A percentile compares a stretch with the other conserved stretches of the same genome.
phyloP scores from a whole-genome alignment of 2,113 vertebrate species.

The Philantomba maxwellii region DNA sequence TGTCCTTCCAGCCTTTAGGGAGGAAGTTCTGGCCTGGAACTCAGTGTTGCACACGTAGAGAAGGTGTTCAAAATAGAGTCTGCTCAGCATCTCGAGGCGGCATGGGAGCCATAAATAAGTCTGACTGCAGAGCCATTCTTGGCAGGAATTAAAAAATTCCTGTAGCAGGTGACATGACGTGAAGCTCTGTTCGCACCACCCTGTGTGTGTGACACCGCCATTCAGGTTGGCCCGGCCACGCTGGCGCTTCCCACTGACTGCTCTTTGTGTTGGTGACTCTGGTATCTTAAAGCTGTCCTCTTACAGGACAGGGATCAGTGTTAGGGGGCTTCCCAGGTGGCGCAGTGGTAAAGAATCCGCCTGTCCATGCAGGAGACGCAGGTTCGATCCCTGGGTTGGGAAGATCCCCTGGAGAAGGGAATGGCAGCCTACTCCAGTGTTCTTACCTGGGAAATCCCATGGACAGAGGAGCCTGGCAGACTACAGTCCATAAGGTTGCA shows the following conservation, averaged over 20 bases:
- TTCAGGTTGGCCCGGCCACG: not conserved
- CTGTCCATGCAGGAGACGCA: not conserved
- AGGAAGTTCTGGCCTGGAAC: not conserved
- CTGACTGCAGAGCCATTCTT: not conserved
- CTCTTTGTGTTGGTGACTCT: no score
- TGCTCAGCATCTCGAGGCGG: not conserved
- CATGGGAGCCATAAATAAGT: not conserved
- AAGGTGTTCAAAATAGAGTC: not conserved
- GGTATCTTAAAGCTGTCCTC: not conserved
- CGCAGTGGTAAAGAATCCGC: not conserved
- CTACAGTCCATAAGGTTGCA: not conserved
- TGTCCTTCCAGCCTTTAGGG: not conserved
- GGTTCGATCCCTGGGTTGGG: not conserved
- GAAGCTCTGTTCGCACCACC: not conserved
- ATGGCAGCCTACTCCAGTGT: not conserved
- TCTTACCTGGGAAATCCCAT: not conserved
- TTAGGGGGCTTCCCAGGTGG: not conserved
- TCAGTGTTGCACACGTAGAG: not conserved
- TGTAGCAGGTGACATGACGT: not conserved
- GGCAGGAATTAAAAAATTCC: not conserved
- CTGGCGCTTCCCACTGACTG: accelerated
- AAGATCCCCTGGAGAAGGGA: not conserved
- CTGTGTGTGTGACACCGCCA: accelerated
- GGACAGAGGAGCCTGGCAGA: not conserved
- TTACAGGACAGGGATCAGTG: not conserved